phyloP scores from a whole-genome alignment of 2,113 vertebrate genomes.

The Geococcyx californianus region DNA sequence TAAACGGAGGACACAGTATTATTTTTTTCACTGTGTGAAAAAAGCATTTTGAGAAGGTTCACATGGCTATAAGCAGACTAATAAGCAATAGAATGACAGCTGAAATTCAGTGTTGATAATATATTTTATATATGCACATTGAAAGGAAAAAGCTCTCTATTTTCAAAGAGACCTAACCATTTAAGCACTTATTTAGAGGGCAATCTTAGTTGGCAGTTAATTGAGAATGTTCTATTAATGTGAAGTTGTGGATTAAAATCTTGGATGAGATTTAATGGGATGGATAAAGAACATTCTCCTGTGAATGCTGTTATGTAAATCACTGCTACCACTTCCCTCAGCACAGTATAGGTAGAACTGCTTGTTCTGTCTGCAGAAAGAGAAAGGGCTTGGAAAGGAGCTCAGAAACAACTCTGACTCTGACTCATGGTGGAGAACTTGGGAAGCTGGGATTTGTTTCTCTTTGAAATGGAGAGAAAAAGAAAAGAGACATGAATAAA shows the following conservation, averaged over 20 bases:
- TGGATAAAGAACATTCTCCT: neutral
- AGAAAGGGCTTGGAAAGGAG: neutral
- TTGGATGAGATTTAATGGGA: neutral
- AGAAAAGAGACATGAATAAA: neutral
- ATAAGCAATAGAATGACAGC: neutral
- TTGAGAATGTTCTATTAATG: neutral
- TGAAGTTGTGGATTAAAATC: neutral
- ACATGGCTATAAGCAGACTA: neutral
- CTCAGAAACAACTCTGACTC: constrained; percentile 15
- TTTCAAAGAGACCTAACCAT: neutral
- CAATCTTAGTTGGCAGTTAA: neutral
- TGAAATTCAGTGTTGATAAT: neutral
- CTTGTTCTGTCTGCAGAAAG: neutral
- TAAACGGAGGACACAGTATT: neutral
- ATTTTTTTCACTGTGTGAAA: neutral
- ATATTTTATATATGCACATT: neutral
- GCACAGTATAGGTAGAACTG: neutral
- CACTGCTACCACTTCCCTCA: neutral
- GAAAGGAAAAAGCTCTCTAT: neutral
- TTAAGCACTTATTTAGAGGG: neutral
- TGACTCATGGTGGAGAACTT: neutral
- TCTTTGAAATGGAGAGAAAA: neutral
- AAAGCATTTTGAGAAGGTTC: neutral
- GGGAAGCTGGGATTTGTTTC: neutral
- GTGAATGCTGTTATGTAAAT: neutral